Conservation (phyloP, 2,888 invertebrate species). For the Sepioteuthis lessoniana region DNA sequence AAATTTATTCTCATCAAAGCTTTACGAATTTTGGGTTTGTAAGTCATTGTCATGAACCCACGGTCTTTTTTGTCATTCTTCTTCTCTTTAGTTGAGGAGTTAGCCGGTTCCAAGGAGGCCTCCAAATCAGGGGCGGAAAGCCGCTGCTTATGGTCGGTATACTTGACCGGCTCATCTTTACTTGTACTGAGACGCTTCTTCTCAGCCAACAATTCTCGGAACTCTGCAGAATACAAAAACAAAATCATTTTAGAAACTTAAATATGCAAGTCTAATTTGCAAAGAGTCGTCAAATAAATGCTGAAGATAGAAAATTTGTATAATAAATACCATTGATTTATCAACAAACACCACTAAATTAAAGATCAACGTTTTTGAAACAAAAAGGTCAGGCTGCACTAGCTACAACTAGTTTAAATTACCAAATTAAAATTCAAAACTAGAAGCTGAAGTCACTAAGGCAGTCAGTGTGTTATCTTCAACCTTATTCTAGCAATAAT, state of each 20-base stretch:
- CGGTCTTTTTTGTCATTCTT: conserved; percentile 76
- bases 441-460: too few relatives aligned
- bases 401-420: too few relatives aligned
- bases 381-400: too few relatives aligned
- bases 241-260: background rate
- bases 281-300: too few relatives aligned
- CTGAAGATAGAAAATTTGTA: too few relatives aligned
- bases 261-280: too few relatives aligned
- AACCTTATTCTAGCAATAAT: too few relatives aligned
- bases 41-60: conserved; percentile 90
- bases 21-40: conserved; percentile 89
- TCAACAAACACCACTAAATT: too few relatives aligned
- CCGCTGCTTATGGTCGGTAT: conserved; percentile 83
- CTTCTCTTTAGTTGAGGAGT: conserved; percentile 65
- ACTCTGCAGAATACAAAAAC: conserved; percentile 75
- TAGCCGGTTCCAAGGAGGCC: conserved; percentile 55
- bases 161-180: conserved; percentile 81
- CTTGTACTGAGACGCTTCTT: conserved; percentile 84
- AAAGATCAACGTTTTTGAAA: too few relatives aligned
- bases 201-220: conserved; percentile 85
- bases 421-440: too few relatives aligned
- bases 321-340: too few relatives aligned
- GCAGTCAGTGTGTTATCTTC: too few relatives aligned
- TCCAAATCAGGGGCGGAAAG: conserved; percentile 84
- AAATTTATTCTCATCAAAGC: conserved; percentile 88